Evolutionary conservation across 2,797 vertebrate species (phyloP).

Genomic region (Myotis daubentonii): DNA sequence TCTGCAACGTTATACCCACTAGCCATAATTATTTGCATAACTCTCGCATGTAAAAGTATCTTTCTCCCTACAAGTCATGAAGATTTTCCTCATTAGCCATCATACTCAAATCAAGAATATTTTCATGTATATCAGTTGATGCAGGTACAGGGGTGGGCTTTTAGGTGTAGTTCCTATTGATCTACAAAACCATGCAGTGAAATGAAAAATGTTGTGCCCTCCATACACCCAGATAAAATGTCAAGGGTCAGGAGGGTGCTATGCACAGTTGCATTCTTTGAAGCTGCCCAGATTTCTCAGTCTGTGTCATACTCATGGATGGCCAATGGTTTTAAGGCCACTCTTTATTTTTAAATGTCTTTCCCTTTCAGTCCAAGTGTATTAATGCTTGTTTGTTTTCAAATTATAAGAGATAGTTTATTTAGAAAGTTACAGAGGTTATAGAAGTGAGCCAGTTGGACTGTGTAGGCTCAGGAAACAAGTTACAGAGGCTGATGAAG

Average conservation of each 20-base stretch:
- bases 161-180: not conserved
- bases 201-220: not conserved
- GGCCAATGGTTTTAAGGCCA: not conserved
- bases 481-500: not conserved
- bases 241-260: not conserved
- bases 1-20: not conserved
- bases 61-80: not conserved
- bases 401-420: not conserved
- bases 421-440: not conserved
- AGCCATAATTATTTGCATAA: not conserved
- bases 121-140: not conserved
- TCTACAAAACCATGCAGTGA: not conserved
- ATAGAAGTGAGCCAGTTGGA: not conserved
- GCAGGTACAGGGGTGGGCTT: not conserved
- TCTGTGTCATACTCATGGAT: not conserved
- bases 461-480: not conserved
- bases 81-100: not conserved
- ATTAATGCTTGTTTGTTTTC: conserved; percentile 50
- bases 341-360: conserved; percentile 16
- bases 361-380: not conserved
- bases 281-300: not conserved
- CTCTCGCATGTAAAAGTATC: not conserved
- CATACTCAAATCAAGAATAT: not conserved
- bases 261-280: not conserved
- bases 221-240: not conserved